These are phyloP conservation scores for Cryptus armator DNA, from an alignment of 2,888 invertebrate genomes.

Conservation along the genomic window DNA sequence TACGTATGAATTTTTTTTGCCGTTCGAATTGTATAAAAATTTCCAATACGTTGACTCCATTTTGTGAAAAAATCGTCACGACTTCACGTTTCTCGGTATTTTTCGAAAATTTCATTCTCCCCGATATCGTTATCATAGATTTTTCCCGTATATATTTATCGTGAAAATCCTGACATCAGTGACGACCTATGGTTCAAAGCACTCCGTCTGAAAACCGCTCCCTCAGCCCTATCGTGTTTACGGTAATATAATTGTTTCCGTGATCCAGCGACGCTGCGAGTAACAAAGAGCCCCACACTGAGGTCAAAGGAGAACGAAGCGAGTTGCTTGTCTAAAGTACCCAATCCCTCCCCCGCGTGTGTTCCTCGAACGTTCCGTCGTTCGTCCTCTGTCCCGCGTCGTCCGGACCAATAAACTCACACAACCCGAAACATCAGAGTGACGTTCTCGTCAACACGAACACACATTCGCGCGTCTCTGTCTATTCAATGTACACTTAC, in stretches of 20 bases:
- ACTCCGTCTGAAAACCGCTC: slow-evolving; percentile 19
- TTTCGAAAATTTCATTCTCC: neutral
- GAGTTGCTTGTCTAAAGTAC: slow-evolving; percentile 30
- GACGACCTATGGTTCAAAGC: slow-evolving; percentile 13
- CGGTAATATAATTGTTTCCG: slow-evolving; percentile 53
- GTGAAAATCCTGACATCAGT: slow-evolving; percentile 4
- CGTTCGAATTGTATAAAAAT: too few relatives aligned
- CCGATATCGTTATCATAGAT: neutral
- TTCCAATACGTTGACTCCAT: too few relatives aligned
- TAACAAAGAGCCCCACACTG: slow-evolving; percentile 25
- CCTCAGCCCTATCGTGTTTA: neutral
- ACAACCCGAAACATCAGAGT: slow-evolving; percentile 6
- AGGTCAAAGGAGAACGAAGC: slow-evolving; percentile 7
- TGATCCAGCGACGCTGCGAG: slow-evolving; percentile 25
- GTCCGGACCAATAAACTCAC: slow-evolving; percentile 12
- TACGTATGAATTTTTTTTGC: too few relatives aligned
- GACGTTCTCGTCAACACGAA: neutral
- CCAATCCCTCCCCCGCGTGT: slow-evolving; percentile 9
- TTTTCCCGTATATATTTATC: neutral
- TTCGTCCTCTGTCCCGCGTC: slow-evolving; percentile 17
- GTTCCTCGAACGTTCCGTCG: neutral
- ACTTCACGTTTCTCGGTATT: too few relatives aligned
- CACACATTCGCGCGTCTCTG: neutral
- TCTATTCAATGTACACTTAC: neutral
- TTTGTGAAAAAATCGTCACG: too few relatives aligned